Conservation (phyloP, 2,113 vertebrate genomes). For the Formicarius rufipectus region DNA sequence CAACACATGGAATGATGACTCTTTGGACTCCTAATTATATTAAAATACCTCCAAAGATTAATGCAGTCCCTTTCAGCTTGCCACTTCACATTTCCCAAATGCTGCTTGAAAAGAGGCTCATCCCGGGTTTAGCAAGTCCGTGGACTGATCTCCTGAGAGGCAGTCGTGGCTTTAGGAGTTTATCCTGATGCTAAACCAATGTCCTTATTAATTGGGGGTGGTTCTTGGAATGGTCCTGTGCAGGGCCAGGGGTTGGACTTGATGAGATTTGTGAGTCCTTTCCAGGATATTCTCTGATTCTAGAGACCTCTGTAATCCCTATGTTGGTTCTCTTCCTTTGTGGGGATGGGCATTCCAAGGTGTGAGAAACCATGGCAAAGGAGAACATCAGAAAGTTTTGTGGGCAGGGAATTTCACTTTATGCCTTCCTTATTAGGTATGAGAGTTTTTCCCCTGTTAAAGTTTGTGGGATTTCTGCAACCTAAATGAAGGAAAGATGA, state of each 20-base stretch:
- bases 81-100: not conserved
- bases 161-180: not conserved
- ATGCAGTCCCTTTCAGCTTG: not conserved
- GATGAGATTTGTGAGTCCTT: not conserved
- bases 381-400: not conserved
- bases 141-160: not conserved
- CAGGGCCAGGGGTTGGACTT: not conserved
- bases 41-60: not conserved
- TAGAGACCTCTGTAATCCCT: not conserved
- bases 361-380: not conserved
- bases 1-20: not conserved
- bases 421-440: not conserved
- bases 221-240: not conserved
- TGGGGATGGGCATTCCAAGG: not conserved
- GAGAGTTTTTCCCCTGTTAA: accelerated
- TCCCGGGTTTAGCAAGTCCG: not conserved
- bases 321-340: not conserved
- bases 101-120: not conserved
- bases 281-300: no score
- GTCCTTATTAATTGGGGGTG: not conserved
- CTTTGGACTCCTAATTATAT: not conserved
- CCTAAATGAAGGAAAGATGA: not conserved
- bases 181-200: not conserved
- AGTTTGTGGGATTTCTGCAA: not conserved
- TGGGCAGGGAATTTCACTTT: not conserved